Conservation (phyloP, 2,113 vertebrate species). For the Phalacrocorax pelagicus region DNA sequence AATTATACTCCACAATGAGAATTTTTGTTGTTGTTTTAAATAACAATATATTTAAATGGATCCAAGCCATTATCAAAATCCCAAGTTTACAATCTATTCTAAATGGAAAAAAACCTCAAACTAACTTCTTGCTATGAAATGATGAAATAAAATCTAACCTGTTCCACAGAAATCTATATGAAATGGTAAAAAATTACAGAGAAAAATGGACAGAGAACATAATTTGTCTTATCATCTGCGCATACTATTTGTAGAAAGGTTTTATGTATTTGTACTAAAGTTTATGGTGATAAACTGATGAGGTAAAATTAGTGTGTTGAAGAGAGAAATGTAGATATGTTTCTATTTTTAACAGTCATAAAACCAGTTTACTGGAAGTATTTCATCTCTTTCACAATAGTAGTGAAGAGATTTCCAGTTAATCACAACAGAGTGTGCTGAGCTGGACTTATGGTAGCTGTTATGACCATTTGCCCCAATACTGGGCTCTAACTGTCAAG, state of each 20-base stretch:
- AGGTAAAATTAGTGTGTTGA: background rate
- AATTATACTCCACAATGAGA: background rate
- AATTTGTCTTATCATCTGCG: background rate
- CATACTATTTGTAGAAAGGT: background rate
- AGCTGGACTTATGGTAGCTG: slow-evolving; percentile 33
- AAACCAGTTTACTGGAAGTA: background rate
- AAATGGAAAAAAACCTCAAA: background rate
- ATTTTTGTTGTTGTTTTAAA: background rate
- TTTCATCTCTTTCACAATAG: slow-evolving; percentile 16
- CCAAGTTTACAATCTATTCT: background rate
- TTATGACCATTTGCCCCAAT: slow-evolving; percentile 31
- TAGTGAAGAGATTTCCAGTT: slow-evolving; percentile 18
- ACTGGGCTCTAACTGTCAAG: slow-evolving; percentile 12
- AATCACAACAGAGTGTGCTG: slow-evolving; percentile 34
- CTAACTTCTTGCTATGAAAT: background rate
- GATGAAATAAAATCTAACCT: background rate
- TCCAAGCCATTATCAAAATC: background rate
- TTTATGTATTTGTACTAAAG: background rate
- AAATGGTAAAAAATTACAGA: background rate
- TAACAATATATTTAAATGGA: background rate
- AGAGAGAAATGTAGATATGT: background rate
- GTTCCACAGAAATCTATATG: background rate
- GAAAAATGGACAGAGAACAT: background rate
- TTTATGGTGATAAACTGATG: background rate
- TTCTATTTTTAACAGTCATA: slow-evolving; percentile 24